Percentiles rank a stretch among this genome's conserved stretches.
These are phyloP conservation scores for Lasioglossum morio DNA, from an alignment of 2,888 invertebrate genomes.

Conservation along the genomic window DNA sequence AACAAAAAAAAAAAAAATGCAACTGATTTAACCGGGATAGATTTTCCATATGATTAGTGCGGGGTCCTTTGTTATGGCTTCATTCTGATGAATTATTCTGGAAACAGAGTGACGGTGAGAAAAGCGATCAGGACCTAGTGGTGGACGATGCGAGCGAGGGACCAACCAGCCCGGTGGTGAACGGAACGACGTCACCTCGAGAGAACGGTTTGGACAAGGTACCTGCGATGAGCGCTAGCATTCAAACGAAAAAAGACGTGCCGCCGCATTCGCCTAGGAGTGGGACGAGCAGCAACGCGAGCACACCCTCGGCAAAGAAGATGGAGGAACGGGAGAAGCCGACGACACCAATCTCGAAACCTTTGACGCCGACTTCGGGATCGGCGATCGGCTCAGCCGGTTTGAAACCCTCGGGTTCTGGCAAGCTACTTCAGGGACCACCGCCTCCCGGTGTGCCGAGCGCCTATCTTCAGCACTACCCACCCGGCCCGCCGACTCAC, in stretches of 20 bases:
- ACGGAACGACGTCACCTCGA: constrained; percentile 93
- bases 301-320: constrained; percentile 94
- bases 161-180: constrained; percentile 92
- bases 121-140: constrained; percentile 96
- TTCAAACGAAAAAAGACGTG: constrained; percentile 81
- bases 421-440: constrained; percentile 81
- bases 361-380: constrained; percentile 92
- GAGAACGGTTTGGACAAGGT: constrained; percentile 94
- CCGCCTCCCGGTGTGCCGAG: constrained; percentile 85
- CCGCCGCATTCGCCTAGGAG: constrained; percentile 87
- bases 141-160: constrained; percentile 98
- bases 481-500: constrained; percentile 87
- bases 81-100: not conserved
- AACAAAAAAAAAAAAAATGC: too few species aligned
- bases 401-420: constrained; percentile 77
- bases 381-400: constrained; percentile 83
- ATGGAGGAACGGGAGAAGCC: constrained; percentile 92
- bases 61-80: too few species aligned
- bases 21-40: too few species aligned
- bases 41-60: too few species aligned
- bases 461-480: constrained; percentile 82
- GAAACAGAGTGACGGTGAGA: constrained; percentile 92
- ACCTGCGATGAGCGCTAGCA: constrained; percentile 78
- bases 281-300: constrained; percentile 95
- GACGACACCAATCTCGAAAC: constrained; percentile 95